A percentile compares a stretch with the other conserved stretches of the same genome.
Conservation (phyloP, 2,113 vertebrate species). For the Reinhardtius hippoglossoides region DNA sequence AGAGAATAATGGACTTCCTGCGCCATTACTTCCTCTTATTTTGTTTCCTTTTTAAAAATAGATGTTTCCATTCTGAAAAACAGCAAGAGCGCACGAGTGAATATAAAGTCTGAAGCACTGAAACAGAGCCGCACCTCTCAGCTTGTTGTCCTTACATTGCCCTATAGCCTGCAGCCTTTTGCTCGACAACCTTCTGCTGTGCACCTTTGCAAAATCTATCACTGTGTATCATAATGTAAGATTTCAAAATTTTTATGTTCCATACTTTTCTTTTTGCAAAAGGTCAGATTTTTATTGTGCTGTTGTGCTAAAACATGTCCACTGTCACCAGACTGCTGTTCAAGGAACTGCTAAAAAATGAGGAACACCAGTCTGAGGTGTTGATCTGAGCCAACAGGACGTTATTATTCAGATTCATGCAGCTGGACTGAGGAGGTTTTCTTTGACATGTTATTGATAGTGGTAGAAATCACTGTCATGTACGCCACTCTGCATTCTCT, state of each 20-base stretch:
- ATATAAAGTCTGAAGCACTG: constrained; percentile 10
- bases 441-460: not conserved
- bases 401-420: not conserved
- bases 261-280: not conserved
- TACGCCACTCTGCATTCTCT: not conserved
- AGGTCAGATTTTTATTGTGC: not conserved
- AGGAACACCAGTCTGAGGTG: not conserved
- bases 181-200: constrained; percentile 2
- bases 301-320: constrained; percentile 7
- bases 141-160: not conserved
- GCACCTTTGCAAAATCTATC: constrained; percentile 16
- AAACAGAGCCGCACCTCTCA: not conserved
- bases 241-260: constrained; percentile 19
- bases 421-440: too few relatives aligned
- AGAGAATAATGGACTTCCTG: not conserved
- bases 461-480: not conserved
- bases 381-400: constrained; percentile 5
- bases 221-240: constrained; percentile 19
- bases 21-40: constrained; percentile 5
- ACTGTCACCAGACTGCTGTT: constrained; percentile 11
- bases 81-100: not conserved
- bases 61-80: not conserved
- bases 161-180: not conserved
- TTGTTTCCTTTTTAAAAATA: not conserved
- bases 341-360: constrained; percentile 1